phyloP scores from a whole-genome alignment of 1,140 invertebrate species.

The Ceratosolen solmsi region DNA sequence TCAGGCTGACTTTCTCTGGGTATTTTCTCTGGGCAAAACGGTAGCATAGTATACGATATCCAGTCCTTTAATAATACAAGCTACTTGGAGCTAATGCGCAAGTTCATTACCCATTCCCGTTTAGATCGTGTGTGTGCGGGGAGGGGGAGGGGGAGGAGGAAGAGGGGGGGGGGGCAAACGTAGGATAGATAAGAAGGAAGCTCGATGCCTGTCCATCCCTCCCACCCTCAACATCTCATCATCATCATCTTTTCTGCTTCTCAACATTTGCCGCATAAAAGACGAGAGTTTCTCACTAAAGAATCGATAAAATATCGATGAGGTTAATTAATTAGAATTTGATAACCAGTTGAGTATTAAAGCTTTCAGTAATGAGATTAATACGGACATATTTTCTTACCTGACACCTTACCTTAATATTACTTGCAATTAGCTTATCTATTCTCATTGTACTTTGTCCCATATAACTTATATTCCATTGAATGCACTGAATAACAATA shows the following conservation, averaged over 20 bases:
- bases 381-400: no score
- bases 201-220: neutral
- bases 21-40: neutral
- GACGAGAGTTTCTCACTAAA: slow-evolving; percentile 16
- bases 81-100: slow-evolving; percentile 59
- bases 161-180: no score
- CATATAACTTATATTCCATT: no score
- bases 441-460: no score
- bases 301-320: slow-evolving; percentile 66
- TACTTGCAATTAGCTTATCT: no score
- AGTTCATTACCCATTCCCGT: slow-evolving; percentile 70
- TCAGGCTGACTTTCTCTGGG: neutral
- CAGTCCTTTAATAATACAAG: slow-evolving; percentile 69
- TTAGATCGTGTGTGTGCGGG: slow-evolving; percentile 53
- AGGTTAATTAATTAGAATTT: slow-evolving; percentile 61
- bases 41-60: neutral
- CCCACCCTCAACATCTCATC: slow-evolving; percentile 53
- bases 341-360: neutral
- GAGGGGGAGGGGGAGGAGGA: no score
- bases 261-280: neutral
- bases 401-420: no score
- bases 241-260: slow-evolving; percentile 20
- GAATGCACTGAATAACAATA: no score
- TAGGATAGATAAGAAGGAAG: slow-evolving; percentile 70
- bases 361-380: no score